Conservation (phyloP, 2,113 vertebrate species). For the Heterotilapia buettikoferi region DNA sequence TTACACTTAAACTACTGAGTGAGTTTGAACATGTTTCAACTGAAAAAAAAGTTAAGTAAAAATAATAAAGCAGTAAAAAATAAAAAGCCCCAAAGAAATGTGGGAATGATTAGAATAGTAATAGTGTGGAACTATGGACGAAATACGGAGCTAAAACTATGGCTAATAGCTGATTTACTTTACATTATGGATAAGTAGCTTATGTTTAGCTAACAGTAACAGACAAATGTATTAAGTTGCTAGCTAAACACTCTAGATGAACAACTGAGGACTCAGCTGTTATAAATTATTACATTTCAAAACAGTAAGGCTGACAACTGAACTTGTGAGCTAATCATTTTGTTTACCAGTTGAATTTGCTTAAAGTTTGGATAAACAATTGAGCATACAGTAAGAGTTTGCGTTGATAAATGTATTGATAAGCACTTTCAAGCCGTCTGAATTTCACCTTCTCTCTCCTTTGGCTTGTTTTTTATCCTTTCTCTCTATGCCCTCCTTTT, state of each 20-base stretch:
- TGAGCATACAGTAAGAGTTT: accelerated
- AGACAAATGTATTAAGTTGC: background rate
- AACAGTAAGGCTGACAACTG: background rate
- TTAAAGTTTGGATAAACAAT: background rate
- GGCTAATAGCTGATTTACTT: background rate
- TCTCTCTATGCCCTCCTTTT: background rate
- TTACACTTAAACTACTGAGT: background rate
- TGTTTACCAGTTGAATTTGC: background rate
- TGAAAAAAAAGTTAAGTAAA: background rate
- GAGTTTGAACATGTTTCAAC: background rate
- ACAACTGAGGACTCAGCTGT: background rate
- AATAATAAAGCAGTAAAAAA: background rate
- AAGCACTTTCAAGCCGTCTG: background rate
- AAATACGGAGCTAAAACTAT: accelerated
- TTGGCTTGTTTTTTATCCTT: background rate
- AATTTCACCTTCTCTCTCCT: background rate
- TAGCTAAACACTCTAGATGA: background rate
- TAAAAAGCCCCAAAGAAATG: background rate
- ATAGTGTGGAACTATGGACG: background rate
- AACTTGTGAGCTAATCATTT: background rate
- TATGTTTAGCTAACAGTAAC: accelerated
- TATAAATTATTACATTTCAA: background rate
- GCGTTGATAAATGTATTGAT: background rate
- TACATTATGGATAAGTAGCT: background rate
- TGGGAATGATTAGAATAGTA: background rate